Percentiles rank a stretch among this genome's conserved stretches.
Conservation (phyloP, 1,140 invertebrate species). For the Cydia splendana region DNA sequence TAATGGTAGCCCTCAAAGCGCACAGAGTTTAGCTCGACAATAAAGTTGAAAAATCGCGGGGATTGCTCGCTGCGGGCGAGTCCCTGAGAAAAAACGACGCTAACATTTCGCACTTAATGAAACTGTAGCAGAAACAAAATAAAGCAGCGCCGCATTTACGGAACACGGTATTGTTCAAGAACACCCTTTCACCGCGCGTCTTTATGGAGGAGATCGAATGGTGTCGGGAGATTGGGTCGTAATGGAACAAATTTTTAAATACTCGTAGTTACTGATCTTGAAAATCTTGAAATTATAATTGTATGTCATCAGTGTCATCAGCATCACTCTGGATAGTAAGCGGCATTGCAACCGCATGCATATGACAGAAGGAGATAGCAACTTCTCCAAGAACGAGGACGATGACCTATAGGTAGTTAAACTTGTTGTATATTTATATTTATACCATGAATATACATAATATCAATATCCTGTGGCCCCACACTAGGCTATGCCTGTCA, state of each 20-base stretch:
- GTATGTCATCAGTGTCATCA: too few relatives aligned
- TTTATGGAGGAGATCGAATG: conserved; percentile 60
- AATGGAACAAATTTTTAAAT: background rate
- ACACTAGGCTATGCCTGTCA: too few relatives aligned
- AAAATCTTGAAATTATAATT: too few relatives aligned
- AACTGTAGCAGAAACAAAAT: conserved; percentile 74
- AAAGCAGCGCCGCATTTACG: conserved; percentile 68
- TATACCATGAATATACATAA: background rate
- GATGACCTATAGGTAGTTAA: too few relatives aligned
- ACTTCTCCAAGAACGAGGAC: too few relatives aligned
- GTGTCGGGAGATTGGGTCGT: conserved; percentile 40
- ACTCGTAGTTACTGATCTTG: too few relatives aligned
- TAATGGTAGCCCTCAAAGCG: conserved; percentile 51
- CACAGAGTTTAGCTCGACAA: conserved; percentile 64
- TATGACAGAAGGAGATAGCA: too few relatives aligned
- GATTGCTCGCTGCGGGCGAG: conserved; percentile 63
- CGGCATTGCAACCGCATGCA: too few relatives aligned
- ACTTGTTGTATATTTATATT: too few relatives aligned
- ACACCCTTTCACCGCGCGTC: conserved; percentile 48
- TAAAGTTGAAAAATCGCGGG: conserved; percentile 74
- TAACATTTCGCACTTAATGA: conserved; percentile 76
- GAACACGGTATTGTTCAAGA: conserved; percentile 64
- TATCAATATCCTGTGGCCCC: too few relatives aligned
- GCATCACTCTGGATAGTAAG: too few relatives aligned
- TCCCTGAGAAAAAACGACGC: conserved; percentile 67